These are phyloP conservation scores for Chrysochloris asiatica DNA, from an alignment of 2,113 vertebrate species.

Conservation along the genomic window DNA sequence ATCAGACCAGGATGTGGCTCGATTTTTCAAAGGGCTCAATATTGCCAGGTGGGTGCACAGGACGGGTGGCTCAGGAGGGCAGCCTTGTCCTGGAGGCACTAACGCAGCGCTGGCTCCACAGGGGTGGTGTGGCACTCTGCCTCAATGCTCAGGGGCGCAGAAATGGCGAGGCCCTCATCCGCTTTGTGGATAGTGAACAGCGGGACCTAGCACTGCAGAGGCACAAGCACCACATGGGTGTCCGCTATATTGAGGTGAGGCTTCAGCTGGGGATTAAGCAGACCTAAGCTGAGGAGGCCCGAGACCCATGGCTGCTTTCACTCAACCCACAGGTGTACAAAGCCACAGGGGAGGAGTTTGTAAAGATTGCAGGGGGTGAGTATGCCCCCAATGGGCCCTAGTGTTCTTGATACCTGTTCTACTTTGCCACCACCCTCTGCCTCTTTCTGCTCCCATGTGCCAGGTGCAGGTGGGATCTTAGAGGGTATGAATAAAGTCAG, in stretches of 20 bases:
- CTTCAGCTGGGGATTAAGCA: conserved; percentile 19
- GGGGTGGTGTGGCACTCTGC: conserved; percentile 96
- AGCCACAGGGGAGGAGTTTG: conserved; percentile 96
- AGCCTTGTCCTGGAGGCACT: conserved; percentile 37
- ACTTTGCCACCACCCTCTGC: neutral
- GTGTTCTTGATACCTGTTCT: neutral
- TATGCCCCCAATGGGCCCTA: conserved; percentile 22
- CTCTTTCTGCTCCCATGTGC: neutral
- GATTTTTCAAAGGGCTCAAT: conserved; percentile 98
- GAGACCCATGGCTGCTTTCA: neutral
- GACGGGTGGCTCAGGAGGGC: neutral
- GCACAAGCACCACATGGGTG: conserved; percentile 98
- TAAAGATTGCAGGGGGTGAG: conserved; percentile 99
- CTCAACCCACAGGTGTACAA: conserved; percentile 92
- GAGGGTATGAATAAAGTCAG: too few species aligned
- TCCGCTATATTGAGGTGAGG: conserved; percentile 95
- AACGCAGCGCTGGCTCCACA: conserved; percentile 71
- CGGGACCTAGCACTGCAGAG: conserved; percentile 95
- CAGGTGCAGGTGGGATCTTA: neutral
- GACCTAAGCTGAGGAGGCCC: neutral
- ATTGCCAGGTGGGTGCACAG: conserved; percentile 91
- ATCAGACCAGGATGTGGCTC: conserved; percentile 97
- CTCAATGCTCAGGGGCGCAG: conserved; percentile 96
- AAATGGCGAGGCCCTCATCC: conserved; percentile 96
- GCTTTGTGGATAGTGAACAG: conserved; percentile 94